Base-by-base conservation (phyloP, 2,113 vertebrate genomes). In the Chelonoidis abingdonii region DNA sequence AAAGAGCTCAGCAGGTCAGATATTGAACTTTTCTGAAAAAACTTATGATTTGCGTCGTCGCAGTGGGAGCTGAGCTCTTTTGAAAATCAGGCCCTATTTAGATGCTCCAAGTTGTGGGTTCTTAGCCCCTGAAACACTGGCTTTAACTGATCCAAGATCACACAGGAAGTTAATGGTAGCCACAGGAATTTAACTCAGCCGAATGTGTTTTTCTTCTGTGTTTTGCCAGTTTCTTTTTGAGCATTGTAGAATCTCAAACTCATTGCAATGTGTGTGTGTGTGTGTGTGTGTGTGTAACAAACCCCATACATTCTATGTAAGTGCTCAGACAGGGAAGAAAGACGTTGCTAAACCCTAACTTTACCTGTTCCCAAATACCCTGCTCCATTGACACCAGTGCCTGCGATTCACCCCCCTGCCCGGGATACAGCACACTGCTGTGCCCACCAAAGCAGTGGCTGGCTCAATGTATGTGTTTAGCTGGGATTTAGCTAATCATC, bases 211-310 rank as follows among this genome's bases (percentile, higher is more conserved):
- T 87, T 7, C 27, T 47, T 12, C 89, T 78, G 89, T 86, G 50
- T 81, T 79, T 38, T 53, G 22, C 84, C 69, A 44, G 38, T 57
- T 88, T 96, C 85, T 90, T 92, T 94, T 94, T 57, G 85, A 88
- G 76, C 35, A 3, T 1, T 1, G n/a, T 13, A 17, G 8, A 16
- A 81, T 11, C 78, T 88, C 81, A 16, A 35, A 19, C 52, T 93
- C 17, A 1, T 29, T 65, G 85, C 52, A 2, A 2, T 0, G 0
- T 75, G 9, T 76, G 9, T 41, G 19, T 6, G 0, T 75, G 9
- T 76, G 9, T 41, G 19, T 6, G 69, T 72, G 56, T 19, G 4
- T 0, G 8, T 50, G 49, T 50, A 13, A 52, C 16, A 53, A 16
- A 17, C 16, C 16, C 52, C 52, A 17, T 19, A 19, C 52, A 19